Evolutionary conservation across 2,797 vertebrate genomes (phyloP).

Genomic region (Benthosema pterotum): DNA sequence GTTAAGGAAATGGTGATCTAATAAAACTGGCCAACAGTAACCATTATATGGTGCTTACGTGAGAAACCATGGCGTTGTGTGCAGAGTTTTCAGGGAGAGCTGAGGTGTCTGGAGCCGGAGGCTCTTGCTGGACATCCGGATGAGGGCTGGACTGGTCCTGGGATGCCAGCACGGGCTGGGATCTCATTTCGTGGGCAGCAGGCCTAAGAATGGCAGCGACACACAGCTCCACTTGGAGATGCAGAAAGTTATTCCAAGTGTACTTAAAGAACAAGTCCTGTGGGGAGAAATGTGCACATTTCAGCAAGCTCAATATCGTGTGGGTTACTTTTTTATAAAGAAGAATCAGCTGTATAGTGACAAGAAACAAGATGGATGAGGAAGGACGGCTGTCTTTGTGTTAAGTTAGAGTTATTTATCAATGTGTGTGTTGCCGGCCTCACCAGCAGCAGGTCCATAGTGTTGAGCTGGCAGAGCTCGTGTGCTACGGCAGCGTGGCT

Average conservation of each 20-base stretch:
- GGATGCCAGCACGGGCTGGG: constrained; percentile 66
- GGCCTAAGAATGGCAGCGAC: constrained; percentile 92
- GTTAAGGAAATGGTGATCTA: no score
- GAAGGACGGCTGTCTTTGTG: no score
- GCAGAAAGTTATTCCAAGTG: constrained; percentile 98
- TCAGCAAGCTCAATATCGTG: not conserved
- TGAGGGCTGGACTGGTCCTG: constrained; percentile 62
- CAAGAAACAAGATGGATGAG: no score
- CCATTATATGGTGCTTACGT: constrained; percentile 78
- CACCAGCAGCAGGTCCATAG: constrained; percentile 93
- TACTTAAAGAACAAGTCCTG: constrained; percentile 98
- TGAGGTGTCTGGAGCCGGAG: constrained; percentile 33
- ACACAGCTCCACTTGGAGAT: constrained; percentile 97
- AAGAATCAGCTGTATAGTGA: no score
- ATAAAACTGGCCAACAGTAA: not conserved
- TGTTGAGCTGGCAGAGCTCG: constrained; percentile 93
- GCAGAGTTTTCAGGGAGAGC: constrained; percentile 52
- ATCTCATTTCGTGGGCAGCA: constrained; percentile 80
- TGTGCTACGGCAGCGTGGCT: constrained; percentile 85
- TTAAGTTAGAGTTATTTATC: no score
- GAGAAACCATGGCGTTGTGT: constrained; percentile 88
- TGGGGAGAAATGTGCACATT: constrained; percentile 12
- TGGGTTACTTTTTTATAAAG: no score
- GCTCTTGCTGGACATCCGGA: constrained; percentile 62
- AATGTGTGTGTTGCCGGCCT: constrained; percentile 50